Evolutionary conservation across 30 jellyfish, hydroid and myxozoan genomes (phyloP), one percentile per base, ranked within the genome.

Genomic region (Catostylus mosaicus): DNA sequence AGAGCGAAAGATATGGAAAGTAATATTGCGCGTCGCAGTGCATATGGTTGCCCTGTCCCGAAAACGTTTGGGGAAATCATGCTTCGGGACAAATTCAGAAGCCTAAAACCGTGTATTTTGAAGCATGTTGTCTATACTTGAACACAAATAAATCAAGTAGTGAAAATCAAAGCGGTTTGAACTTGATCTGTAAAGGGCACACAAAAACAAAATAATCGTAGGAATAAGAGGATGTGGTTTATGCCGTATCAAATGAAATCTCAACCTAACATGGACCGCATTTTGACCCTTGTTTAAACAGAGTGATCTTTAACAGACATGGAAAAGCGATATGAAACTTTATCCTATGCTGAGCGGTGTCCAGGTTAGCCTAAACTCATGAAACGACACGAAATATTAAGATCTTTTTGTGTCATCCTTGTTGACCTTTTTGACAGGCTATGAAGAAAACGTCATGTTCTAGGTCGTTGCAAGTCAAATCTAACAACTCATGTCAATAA

Each of bases 271-370:
- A 45, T 56, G 78, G 38, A 68, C 86, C 86, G 70, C 80, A 82
- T 69, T 57, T 82, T 82, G 92, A 82, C 92, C 92, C 75, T 62
- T 70, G 86, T 57, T 67, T 46, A 77, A 82, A 70, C 36, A 68
- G 61, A 38, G 45, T 60, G 69, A 70, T 66, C 80, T 59, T 56
- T 30, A 32, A 37, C 75, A 74, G 51, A 64, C 66, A 45, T 30
- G 27, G 57, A 12, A 37, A 76, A 59, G 47, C 51, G 66, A 75
- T 40, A 47, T 30, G 88, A 76, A 76, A 76, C 77, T n/a, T 76
- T 61, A 76, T 76, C 51, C 78, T 20, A 11, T 18, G 73, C 45
- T 12, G 60, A 78, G 80, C 67, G 73, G 34, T 62, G 30, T 57
- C 67, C 78, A 76, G 78, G 65, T 76, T 37, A 56, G 50, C 45